A percentile compares a stretch with the other conserved stretches of the same genome.
These are phyloP conservation scores for Heliconius himera DNA, from an alignment of 1,140 invertebrate genomes.

Conservation along the genomic window DNA sequence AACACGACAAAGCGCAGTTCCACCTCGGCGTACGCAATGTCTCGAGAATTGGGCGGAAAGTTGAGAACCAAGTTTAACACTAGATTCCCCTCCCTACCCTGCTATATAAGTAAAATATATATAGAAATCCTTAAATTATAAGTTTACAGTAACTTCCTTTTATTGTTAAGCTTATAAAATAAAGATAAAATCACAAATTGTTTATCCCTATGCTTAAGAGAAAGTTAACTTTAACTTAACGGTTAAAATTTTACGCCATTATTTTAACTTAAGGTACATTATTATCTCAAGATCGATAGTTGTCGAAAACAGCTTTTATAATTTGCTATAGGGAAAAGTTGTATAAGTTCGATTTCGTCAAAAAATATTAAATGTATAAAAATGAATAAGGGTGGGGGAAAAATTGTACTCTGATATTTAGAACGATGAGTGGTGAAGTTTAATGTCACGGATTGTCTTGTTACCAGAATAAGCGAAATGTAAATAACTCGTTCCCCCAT, in stretches of 20 bases:
- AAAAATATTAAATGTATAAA: too few relatives aligned
- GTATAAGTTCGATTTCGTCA: background rate
- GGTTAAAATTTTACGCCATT: background rate
- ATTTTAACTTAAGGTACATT: background rate
- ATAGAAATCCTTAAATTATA: background rate
- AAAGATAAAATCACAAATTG: background rate
- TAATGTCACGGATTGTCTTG: too few relatives aligned
- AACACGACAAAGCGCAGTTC: background rate
- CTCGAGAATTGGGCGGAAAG: background rate
- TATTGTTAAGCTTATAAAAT: background rate
- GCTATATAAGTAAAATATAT: background rate
- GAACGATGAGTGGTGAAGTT: too few relatives aligned
- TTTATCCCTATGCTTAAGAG: background rate
- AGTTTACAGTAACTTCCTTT: background rate
- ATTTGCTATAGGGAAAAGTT: background rate
- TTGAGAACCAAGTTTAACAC: background rate
- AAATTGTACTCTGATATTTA: too few relatives aligned
- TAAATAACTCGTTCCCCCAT: too few relatives aligned
- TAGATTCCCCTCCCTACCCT: background rate
- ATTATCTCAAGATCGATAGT: background rate
- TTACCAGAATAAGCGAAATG: too few relatives aligned
- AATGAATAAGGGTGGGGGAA: too few relatives aligned
- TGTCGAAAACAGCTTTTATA: background rate
- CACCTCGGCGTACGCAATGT: background rate
- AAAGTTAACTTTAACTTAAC: background rate